phyloP scores from a whole-genome alignment of 2,113 vertebrate species.

The Lethenteron reissneri region DNA sequence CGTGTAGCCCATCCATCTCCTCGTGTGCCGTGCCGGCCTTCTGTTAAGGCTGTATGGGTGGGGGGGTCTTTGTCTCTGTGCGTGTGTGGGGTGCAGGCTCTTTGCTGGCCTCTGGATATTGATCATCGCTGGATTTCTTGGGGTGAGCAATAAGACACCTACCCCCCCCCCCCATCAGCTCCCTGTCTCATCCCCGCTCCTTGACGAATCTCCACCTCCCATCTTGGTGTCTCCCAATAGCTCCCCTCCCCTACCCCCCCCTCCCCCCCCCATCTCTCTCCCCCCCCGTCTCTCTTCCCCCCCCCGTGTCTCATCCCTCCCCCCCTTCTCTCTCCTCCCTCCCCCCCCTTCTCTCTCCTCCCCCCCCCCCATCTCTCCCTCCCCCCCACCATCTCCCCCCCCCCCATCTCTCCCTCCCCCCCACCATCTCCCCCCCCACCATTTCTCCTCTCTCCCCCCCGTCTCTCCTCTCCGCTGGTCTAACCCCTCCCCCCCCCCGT shows the following conservation, averaged over 20 bases:
- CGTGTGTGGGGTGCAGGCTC: conserved; percentile 21
- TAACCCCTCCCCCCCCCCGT: not conserved
- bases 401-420: not conserved
- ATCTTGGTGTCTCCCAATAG: not conserved
- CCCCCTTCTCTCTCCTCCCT: not conserved
- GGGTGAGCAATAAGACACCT: conserved; percentile 26
- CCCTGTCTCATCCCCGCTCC: not conserved
- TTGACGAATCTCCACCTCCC: not conserved
- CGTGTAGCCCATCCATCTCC: no score
- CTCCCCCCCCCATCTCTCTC: not conserved
- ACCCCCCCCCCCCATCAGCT: not conserved
- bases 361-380: not conserved
- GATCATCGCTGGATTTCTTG: conserved; percentile 43
- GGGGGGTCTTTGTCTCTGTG: no score
- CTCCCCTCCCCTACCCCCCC: not conserved
- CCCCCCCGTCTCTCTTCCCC: not conserved
- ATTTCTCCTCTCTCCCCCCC: not conserved
- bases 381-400: not conserved
- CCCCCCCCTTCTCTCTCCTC: not conserved
- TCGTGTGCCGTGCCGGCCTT: no score
- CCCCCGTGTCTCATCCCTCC: not conserved
- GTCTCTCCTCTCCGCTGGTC: not conserved
- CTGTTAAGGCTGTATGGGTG: no score
- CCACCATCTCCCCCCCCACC: not conserved
- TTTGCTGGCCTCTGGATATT: conserved; percentile 74